Base-by-base conservation (phyloP, 1,140 invertebrate species). In the Panagrolaimus sp. region DNA sequence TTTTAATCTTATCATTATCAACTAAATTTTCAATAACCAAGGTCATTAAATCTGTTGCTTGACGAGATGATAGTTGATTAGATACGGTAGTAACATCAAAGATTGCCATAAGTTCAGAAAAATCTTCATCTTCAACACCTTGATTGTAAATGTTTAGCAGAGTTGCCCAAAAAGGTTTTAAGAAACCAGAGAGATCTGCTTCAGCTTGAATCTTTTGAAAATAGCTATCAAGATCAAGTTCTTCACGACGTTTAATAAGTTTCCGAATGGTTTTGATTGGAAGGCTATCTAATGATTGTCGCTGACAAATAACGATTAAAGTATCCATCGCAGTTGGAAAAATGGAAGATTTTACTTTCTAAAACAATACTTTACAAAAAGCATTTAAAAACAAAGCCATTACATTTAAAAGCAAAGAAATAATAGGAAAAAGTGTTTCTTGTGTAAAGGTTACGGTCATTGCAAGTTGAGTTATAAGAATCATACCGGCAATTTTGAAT, bases 401-500 rank as follows among this genome's bases (percentile, higher is more conserved):
- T 63, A 73, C 72, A 23, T 69, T 27, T 48, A 72, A 38, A 23
- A 66, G 13, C 23, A 72, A 45, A 31, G 67, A 74, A 9, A 72
- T 43, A 73, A 72, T 72, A 38, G 75, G 51, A 5, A 63, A 14
- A 23, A 72, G 13, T n/a, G 45, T 53, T 63, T 73, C 72, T 31
- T 57, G 14, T 11, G 65, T 73, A n/a, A 74, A 42, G n/a, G 72
- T 63, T 23, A 63, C 63, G 48, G 16, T 73, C 43, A 68, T 63
- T 23, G 53, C 44, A 20, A 73, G 31, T 38, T 73, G 31, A 31
- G 53, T 70, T 25, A 73, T 72, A 53, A 73, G 75, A 20, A 73
- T 63, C 25, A 73, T 42, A 11, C 71, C 72, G 3, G 71, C 72
- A n/a, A 42, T 44, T 65, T 73, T 73, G 63, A 69, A 73, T n/a